phyloP scores from a whole-genome alignment of 23 tunicate genomes.

The Trididemnum nubilum region DNA sequence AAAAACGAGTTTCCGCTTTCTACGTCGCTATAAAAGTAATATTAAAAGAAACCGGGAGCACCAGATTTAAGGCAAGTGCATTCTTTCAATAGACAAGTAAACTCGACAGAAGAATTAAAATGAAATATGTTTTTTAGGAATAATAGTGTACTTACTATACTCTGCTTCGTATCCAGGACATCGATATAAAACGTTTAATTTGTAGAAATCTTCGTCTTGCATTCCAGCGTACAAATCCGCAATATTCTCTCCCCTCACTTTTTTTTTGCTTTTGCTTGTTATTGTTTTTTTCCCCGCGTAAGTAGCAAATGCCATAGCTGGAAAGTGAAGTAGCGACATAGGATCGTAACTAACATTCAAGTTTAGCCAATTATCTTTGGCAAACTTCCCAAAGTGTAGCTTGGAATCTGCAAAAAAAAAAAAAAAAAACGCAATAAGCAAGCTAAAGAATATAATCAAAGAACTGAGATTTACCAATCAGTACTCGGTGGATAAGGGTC shows the following conservation, averaged over 20 bases:
- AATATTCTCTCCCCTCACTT: neutral
- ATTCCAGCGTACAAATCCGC: neutral
- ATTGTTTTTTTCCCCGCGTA: neutral
- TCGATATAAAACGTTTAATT: neutral
- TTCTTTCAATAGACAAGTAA: too few relatives aligned
- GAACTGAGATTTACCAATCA: too few relatives aligned
- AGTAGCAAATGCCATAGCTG: neutral
- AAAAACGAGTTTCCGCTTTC: too few relatives aligned
- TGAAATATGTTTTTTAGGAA: too few relatives aligned
- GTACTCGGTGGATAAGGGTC: too few relatives aligned
- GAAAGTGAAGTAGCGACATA: neutral
- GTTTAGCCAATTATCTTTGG: neutral
- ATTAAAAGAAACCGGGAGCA: too few relatives aligned
- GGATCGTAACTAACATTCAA: neutral
- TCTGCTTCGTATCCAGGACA: neutral
- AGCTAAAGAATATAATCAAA: too few relatives aligned
- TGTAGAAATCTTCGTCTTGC: neutral
- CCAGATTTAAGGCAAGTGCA: too few relatives aligned
- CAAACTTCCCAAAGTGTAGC: neutral
- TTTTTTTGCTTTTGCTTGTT: neutral
- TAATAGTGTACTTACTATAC: constrained; percentile 8
- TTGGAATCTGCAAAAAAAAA: neutral
- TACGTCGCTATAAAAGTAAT: too few relatives aligned
- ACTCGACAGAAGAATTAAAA: too few relatives aligned
- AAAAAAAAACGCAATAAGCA: too few relatives aligned